Base-by-base conservation (phyloP, 2,797 vertebrate genomes). In the Dendrocincla fuliginosa region DNA sequence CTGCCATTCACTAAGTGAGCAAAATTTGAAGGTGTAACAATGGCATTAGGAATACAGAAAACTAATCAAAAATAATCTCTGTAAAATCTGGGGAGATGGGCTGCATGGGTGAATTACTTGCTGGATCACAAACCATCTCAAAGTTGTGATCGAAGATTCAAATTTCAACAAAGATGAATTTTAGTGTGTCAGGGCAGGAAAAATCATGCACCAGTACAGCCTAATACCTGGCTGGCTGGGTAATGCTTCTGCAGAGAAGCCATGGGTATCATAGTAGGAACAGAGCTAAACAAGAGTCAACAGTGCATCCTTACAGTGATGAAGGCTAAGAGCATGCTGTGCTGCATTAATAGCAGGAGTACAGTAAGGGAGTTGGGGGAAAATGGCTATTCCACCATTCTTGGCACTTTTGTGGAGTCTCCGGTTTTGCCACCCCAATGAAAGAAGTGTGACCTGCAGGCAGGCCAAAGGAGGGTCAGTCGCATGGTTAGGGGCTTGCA, bases 331-430 rank as follows among this genome's bases (percentile, higher is more conserved):
- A 46, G 13, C 12, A 23, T 10, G 5, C 13, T 78, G 53, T 44
- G 44, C 28, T 64, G 24, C 27, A 17, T 55, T 42, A 23, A 47
- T 44, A 44, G 19, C 35, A 63, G 22, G 13, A 5, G 0, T 49
- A 39, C 8, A 42, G 14, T 33, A 55, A 85, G 17, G 2, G 2
- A 12, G 15, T 0, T 46, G 22, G 2, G 10, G 9, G 5, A 16
- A 75, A 84, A 84, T 9, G 0, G 27, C 57, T 65, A 14, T 70
- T 52, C 13, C 2, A 1, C 6, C 89, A 4, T 30, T 10, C 25
- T 42, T 35, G 14, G 24, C 8, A n/a, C 0, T 41, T 49, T 8
- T 60, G 20, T 24, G 18, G 42, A 60, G 4, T 35, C 33, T 50
- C 50, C 33, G 50, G 30, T 53, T 89, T 78, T 81, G 23, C 10